Evolutionary conservation across 1,140 invertebrate genomes (phyloP), one percentile per base, ranked within the genome.

Genomic region (Drosophila bipectinata): DNA sequence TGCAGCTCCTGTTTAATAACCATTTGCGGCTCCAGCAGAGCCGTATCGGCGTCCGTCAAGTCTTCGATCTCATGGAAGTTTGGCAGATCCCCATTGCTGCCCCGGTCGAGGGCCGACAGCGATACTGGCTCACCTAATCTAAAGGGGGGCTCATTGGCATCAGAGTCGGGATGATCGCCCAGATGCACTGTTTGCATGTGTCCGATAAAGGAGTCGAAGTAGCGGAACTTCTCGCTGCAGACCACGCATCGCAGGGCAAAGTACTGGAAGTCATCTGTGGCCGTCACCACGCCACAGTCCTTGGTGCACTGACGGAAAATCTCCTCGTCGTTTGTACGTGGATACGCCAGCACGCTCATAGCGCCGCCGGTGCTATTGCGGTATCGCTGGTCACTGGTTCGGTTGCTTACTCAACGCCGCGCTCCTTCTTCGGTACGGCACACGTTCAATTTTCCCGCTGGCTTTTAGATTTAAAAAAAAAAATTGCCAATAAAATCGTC

Each of bases 271-370:
- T 91, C 90, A 54, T 90, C 90, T 15, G 90, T 91, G 60, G 90
- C 82, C 72, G 90, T 90, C 28, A 91, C 85, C 64, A 91, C 73
- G 44, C 90, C 90, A 68, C 90, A 91, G 64, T 91, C 77, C 80
- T 91, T 91, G 67, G 79, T 87, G 72, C 90, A 91, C 48, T 83
- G 79, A 26, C 80, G 73, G 73, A 91, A 90, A 72, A 91, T 88
- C 48, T 90, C 90, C 54, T 90, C 89, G 64, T 91, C 90, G 73
- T 81, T 91, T 74, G 84, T 90, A 73, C 90, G 90, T 82, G 79
- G 85, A 91, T 91, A 91, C 72, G 90, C 82, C 73, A 91, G 74
- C 68, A 91, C 79, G 77, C 90, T 91, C 90, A 91, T 91, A 45
- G 74, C 74, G 69, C 56, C 73, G 58, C 47, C 12, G 54, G 5